Base-by-base conservation (phyloP, 1,140 invertebrate genomes). In the Chrysomallon squamiferum region DNA sequence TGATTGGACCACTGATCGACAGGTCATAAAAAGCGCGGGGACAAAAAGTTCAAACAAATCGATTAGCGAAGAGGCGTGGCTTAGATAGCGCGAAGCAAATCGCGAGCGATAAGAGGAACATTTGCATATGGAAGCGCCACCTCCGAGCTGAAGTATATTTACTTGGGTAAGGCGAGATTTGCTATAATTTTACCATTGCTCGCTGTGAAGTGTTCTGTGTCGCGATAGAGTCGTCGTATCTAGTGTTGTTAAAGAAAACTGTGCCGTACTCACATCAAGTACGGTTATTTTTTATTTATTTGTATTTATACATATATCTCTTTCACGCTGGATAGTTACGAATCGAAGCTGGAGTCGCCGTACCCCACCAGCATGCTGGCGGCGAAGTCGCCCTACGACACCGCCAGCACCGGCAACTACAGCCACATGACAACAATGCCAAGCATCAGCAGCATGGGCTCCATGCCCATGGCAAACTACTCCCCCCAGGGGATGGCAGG, bases 401-500 rank as follows among this genome's bases (percentile, higher is more conserved):
- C 76, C 29, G 59, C 69, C n/a, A 64, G 75, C 62, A 65, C 74
- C 62, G 73, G 61, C 60, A 69, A 70, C 62, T 75, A 84, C 68
- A 72, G 77, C 45, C 35, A 38, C 35, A 84, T 82, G 76, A 65
- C 73, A 3, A 75, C 75, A 32, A 75, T 81, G 71, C 65, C 72
- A 4, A 72, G 72, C n/a, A 80, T 83, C 79, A 77, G 75, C 59
- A 65, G 67, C n/a, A 84, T 84, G 82, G 74, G 77, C 45, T 71
- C 88, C 52, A 93, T 94, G 86, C 93, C 93, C 84, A 88, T 89
- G 59, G 90, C 90, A 82, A 88, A 89, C 22, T 82, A 83, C 67
- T 76, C 76, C 13, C 77, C 92, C 72, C 87, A 87, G 1, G 85
- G 86, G 1, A 85, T 86, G 54, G 87, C 86, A 87, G 71, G 90